These are phyloP conservation scores for Byasa hedistus DNA, from an alignment of 2,888 invertebrate species.

Conservation along the genomic window DNA sequence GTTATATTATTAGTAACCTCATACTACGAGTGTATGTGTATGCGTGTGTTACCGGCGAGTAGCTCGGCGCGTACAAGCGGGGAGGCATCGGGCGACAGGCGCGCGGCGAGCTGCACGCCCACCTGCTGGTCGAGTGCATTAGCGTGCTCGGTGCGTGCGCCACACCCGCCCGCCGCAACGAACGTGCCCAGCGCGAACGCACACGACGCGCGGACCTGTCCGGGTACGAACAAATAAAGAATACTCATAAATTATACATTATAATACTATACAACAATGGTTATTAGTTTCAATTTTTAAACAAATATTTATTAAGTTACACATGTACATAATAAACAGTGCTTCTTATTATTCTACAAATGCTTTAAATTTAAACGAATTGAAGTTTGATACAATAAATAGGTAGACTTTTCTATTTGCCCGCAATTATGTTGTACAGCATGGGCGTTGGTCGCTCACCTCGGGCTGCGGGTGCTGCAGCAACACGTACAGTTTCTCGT, in stretches of 20 bases:
- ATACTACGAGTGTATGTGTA: no score
- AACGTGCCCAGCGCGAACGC: slow-evolving; percentile 97
- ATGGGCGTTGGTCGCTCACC: slow-evolving; percentile 54
- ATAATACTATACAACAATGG: no score
- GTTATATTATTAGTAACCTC: no score
- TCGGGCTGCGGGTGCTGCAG: slow-evolving; percentile 92
- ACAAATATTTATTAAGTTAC: no score
- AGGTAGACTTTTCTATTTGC: no score
- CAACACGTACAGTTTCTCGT: slow-evolving; percentile 93
- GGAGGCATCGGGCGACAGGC: slow-evolving; percentile 89
- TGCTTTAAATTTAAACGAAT: no score
- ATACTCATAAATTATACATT: no score
- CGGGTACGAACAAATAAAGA: background rate
- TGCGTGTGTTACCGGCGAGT: slow-evolving; percentile 82
- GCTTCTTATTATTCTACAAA: no score
- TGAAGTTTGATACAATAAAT: no score
- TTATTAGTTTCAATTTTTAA: no score
- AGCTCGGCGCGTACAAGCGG: slow-evolving; percentile 93
- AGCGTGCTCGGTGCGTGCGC: slow-evolving; percentile 93
- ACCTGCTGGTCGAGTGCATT: slow-evolving; percentile 96
- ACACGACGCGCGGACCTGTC: slow-evolving; percentile 91
- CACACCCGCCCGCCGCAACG: slow-evolving; percentile 88
- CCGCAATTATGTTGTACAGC: no score
- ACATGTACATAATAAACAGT: no score
- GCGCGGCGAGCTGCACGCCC: slow-evolving; percentile 90